Conservation (phyloP, 2,888 invertebrate species). For the Ectemnius continuus region DNA sequence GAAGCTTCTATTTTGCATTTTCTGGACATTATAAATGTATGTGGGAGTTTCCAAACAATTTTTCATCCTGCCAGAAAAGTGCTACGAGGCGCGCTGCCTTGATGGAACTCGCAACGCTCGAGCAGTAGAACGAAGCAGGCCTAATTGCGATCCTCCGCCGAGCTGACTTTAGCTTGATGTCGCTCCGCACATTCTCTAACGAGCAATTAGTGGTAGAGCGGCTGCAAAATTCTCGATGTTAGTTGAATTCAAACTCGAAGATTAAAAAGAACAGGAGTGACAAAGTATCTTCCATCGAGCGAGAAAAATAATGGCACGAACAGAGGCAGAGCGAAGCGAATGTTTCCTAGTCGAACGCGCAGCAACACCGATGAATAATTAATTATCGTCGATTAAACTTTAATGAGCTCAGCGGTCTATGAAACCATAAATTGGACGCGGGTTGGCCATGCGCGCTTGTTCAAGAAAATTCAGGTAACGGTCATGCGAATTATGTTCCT, state of each 20-base stretch:
- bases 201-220: constrained; percentile 46
- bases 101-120: constrained; percentile 43
- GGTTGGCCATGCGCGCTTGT: background rate
- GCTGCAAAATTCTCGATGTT: constrained; percentile 11
- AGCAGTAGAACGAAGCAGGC: constrained; percentile 48
- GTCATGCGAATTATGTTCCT: too few relatives aligned
- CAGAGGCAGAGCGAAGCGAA: constrained; percentile 10
- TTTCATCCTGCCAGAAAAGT: too few relatives aligned
- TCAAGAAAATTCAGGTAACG: too few relatives aligned
- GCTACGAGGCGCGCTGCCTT: too few relatives aligned
- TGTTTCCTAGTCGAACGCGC: constrained; percentile 33
- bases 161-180: constrained; percentile 37
- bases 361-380: constrained; percentile 35
- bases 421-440: constrained; percentile 1
- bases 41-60: too few relatives aligned
- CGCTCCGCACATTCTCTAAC: constrained; percentile 40
- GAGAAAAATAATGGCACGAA: too few relatives aligned
- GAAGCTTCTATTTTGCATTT: too few relatives aligned
- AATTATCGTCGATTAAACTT: constrained; percentile 17
- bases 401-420: constrained; percentile 5
- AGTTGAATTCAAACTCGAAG: background rate
- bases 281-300: too few relatives aligned
- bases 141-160: constrained; percentile 36
- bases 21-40: too few relatives aligned
- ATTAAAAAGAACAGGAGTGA: too few relatives aligned